phyloP scores from a whole-genome alignment of 2,888 invertebrate genomes.

The Elmis aenea region DNA sequence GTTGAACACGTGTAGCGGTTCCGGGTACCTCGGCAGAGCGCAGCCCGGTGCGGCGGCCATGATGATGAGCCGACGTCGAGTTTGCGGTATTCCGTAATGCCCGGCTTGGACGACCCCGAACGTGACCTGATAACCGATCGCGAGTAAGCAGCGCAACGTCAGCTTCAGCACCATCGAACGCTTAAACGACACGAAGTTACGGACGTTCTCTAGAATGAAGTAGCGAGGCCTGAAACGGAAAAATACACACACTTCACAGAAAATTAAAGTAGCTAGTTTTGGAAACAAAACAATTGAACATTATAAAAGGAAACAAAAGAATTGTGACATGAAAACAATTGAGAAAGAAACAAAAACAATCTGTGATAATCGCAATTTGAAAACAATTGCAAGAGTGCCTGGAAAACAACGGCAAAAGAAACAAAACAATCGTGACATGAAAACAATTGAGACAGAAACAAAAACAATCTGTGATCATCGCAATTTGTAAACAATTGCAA shows the following conservation, averaged over 20 bases:
- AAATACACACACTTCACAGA: too few species aligned
- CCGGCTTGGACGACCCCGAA: constrained; percentile 85
- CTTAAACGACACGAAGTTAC: constrained; percentile 82
- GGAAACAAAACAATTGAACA: neutral
- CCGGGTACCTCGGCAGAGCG: constrained; percentile 68
- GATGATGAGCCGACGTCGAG: constrained; percentile 66
- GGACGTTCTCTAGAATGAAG: constrained; percentile 79
- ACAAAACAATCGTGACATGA: too few species aligned
- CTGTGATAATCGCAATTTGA: too few species aligned
- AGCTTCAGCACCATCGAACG: constrained; percentile 75
- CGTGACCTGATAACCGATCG: constrained; percentile 84
- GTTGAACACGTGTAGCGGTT: constrained; percentile 74
- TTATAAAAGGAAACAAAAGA: too few species aligned
- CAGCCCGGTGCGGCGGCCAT: constrained; percentile 79
- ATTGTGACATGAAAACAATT: too few species aligned
- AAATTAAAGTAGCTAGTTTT: neutral
- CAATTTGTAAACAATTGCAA: too few species aligned
- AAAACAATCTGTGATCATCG: too few species aligned
- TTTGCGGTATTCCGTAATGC: constrained; percentile 80
- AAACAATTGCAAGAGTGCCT: too few species aligned
- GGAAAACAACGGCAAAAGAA: too few species aligned
- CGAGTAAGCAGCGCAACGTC: constrained; percentile 66
- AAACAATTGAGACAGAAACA: too few species aligned
- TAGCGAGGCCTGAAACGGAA: constrained; percentile 57
- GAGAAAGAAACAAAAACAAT: too few species aligned